phyloP scores from a whole-genome alignment of 2,888 invertebrate species.

The Acrobasis consociella region DNA sequence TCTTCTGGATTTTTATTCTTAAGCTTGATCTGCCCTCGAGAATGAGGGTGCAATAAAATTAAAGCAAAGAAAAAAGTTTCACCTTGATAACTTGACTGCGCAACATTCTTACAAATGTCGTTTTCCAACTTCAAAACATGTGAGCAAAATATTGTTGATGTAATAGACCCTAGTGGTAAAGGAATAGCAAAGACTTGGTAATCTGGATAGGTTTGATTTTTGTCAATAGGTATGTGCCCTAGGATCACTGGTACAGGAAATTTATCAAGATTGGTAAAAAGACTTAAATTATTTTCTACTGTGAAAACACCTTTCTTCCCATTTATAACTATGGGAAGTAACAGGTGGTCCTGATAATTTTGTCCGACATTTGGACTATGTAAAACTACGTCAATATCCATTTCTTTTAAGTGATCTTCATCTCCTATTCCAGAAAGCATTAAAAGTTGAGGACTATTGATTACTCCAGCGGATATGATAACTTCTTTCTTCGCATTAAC shows the following conservation, averaged over 20 bases:
- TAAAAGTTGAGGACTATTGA: constrained; percentile 52
- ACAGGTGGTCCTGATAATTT: constrained; percentile 54
- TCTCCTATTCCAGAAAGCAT: constrained; percentile 60
- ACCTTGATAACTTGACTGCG: constrained; percentile 33
- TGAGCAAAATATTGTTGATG: constrained; percentile 42
- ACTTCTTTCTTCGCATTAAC: constrained; percentile 46
- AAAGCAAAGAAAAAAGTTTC: constrained; percentile 39
- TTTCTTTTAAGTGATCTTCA: constrained; percentile 40
- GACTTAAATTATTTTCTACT: constrained; percentile 34
- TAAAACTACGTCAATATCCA: constrained; percentile 41
- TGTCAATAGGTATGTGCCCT: constrained; percentile 48
- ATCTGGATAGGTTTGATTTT: constrained; percentile 48
- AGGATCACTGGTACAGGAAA: constrained; percentile 47
- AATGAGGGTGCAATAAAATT: constrained; percentile 44
- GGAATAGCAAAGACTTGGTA: constrained; percentile 45
- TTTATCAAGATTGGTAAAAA: constrained; percentile 40
- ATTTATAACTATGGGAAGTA: constrained; percentile 44
- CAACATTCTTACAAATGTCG: constrained; percentile 39
- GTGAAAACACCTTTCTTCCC: constrained; percentile 37
- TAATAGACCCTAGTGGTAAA: constrained; percentile 37
- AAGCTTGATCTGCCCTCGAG: constrained; percentile 49
- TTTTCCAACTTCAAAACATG: constrained; percentile 42
- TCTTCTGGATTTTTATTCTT: constrained; percentile 46
- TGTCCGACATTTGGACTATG: constrained; percentile 51
- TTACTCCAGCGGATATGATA: constrained; percentile 52